Evolutionary conservation across 1,140 invertebrate species (phyloP).

Genomic region (Rhagoletis pomonella): DNA sequence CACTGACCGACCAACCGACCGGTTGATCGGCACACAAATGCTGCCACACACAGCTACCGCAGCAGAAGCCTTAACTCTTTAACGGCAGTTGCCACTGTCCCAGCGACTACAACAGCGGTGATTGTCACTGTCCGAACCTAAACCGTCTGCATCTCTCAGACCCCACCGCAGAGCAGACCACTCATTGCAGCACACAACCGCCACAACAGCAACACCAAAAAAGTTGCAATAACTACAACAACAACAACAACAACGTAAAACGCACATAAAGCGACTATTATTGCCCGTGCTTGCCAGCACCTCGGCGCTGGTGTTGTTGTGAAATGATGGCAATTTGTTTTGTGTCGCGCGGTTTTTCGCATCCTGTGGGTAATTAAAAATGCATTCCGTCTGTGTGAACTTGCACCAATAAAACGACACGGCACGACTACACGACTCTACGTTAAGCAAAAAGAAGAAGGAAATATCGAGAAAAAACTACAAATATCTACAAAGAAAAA

Average conservation of each 20-base stretch:
- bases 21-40: not conserved
- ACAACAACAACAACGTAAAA: constrained; percentile 51
- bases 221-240: constrained; percentile 31
- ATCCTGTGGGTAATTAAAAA: constrained; percentile 59
- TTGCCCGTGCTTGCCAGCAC: constrained; percentile 36
- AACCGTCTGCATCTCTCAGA: not conserved
- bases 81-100: not conserved
- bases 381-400: constrained; percentile 55
- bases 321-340: constrained; percentile 59
- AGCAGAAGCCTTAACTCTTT: not conserved
- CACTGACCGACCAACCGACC: not conserved
- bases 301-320: constrained; percentile 44
- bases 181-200: constrained; percentile 19
- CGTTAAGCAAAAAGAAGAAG: constrained; percentile 13
- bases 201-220: not conserved
- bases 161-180: not conserved
- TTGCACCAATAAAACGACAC: constrained; percentile 44
- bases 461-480: not conserved
- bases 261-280: constrained; percentile 38
- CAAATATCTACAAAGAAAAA: constrained; percentile 55
- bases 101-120: constrained; percentile 1
- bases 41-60: constrained; percentile 22
- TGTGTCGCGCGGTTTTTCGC: constrained; percentile 56
- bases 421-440: not conserved
- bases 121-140: constrained; percentile 46